phyloP scores from a whole-genome alignment of 1,140 invertebrate species.

The Nebria ingens region DNA sequence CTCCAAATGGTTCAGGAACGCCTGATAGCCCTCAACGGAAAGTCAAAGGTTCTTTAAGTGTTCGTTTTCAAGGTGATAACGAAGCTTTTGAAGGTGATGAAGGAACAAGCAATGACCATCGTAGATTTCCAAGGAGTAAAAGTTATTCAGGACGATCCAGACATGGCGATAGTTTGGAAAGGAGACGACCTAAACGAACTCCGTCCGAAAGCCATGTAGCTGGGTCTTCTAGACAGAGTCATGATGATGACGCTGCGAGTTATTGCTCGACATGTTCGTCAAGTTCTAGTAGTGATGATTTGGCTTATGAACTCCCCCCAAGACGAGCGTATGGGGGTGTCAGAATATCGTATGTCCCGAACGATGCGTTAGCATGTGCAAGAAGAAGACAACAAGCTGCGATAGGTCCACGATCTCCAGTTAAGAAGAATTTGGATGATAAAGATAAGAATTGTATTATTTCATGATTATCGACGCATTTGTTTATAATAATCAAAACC shows the following conservation, averaged over 20 bases:
- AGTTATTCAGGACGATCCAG: constrained; percentile 31
- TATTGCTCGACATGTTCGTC: constrained; percentile 81
- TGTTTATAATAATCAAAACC: neutral
- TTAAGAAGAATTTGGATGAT: constrained; percentile 30
- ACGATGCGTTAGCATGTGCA: constrained; percentile 72
- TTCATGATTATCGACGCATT: constrained; percentile 41
- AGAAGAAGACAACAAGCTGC: constrained; percentile 48
- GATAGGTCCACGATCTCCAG: constrained; percentile 28
- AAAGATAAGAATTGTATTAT: constrained; percentile 61
- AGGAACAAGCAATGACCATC: constrained; percentile 25
- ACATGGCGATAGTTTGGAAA: constrained; percentile 28
- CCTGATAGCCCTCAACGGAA: constrained; percentile 29
- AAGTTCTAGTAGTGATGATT: constrained; percentile 72
- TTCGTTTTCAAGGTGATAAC: constrained; percentile 55
- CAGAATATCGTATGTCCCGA: constrained; percentile 79
- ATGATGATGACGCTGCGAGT: constrained; percentile 57
- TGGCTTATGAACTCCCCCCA: constrained; percentile 70
- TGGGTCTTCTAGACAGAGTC: constrained; percentile 21
- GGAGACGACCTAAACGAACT: constrained; percentile 29
- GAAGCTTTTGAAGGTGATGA: constrained; percentile 44
- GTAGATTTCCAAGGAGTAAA: constrained; percentile 32
- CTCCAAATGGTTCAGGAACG: constrained; percentile 13
- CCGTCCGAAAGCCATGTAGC: constrained; percentile 23
- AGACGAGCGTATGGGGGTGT: constrained; percentile 74
- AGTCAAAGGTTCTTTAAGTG: constrained; percentile 36